Conservation (phyloP, 2,888 invertebrate species). For the Ormyrus rosae region DNA sequence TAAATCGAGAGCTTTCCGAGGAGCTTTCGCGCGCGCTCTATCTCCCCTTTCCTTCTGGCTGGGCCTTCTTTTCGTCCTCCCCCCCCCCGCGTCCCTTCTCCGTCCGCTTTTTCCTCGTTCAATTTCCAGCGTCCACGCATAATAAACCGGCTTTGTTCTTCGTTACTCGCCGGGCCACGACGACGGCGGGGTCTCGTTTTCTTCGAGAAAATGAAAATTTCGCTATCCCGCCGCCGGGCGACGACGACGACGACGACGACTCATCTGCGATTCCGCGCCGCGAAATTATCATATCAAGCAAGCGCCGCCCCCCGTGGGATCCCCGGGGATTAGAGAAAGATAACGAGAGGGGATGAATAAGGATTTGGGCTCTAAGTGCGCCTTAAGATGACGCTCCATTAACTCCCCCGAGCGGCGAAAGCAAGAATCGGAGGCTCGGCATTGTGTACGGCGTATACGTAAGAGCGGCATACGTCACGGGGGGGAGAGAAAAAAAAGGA, state of each 20-base stretch:
- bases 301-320: conserved; percentile 20
- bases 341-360: conserved; percentile 53
- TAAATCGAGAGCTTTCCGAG: conserved; percentile 60
- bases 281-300: conserved; percentile 62
- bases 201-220: conserved; percentile 23
- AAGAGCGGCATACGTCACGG: not conserved
- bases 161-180: not conserved
- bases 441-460: not conserved
- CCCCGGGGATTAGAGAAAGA: conserved; percentile 50
- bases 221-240: not conserved
- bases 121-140: conserved; percentile 63
- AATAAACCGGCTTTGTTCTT: conserved; percentile 64
- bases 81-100: not conserved
- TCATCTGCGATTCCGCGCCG: conserved; percentile 62
- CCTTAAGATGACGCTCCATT: conserved; percentile 51
- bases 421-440: not conserved
- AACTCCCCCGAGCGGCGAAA: conserved; percentile 18
- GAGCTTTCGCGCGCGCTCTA: conserved; percentile 43
- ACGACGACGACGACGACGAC: conserved; percentile 6
- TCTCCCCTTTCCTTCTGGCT: conserved; percentile 31
- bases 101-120: conserved; percentile 57
- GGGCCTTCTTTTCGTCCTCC: not conserved
- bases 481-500: too few species aligned
- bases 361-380: conserved; percentile 49
- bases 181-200: not conserved